Base-by-base conservation (phyloP, 2,888 invertebrate species). In the Phragmatobia fuliginosa region DNA sequence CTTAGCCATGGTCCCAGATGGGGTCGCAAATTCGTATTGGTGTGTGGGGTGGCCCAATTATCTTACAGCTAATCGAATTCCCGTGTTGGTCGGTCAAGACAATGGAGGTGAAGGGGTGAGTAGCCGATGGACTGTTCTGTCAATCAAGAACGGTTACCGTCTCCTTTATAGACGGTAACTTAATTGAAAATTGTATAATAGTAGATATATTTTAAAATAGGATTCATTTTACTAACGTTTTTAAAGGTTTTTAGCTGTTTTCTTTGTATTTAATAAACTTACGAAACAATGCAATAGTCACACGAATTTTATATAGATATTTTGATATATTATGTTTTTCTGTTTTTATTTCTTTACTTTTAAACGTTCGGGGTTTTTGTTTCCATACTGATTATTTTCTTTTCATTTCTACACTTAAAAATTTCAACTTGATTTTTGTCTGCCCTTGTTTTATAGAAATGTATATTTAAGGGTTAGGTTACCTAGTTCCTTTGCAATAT, bases 1-100 rank as follows among this genome's bases (percentile, higher is more conserved):
- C 56, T 41, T 65, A 49, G 25, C 41, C 62, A 31, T 8, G 45
- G 45, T 18, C n/a, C 16, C 56, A 41, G 68, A 60, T 60, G 28
- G 58, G 58, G 49, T 10, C 58, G 64, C 67, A 63, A 66, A 60
- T 33, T 66, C 66, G 70, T 72, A 72, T 67, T 66, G 67, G 75
- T 74, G 66, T 76, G 78, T 70, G 68, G 71, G 79, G 73, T 72
- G 65, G 68, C 70, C 71, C 80, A 88, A 87, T 88, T 87, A 88
- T 80, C 83, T 80, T 76, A 72, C 64, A 77, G 76, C 86, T 90
- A 90, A 90, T 90, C 87, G 88, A 90, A 87, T 90, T 90, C 85
- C 81, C 85, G 77, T 90, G 88, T 90, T 83, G 73, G 74, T 74
- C 72, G 75, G 76, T 73, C 76, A 82, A 80, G 81, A 82, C 82